Evolutionary conservation across 2,797 vertebrate species (phyloP).

Genomic region (Crenichthys baileyi): DNA sequence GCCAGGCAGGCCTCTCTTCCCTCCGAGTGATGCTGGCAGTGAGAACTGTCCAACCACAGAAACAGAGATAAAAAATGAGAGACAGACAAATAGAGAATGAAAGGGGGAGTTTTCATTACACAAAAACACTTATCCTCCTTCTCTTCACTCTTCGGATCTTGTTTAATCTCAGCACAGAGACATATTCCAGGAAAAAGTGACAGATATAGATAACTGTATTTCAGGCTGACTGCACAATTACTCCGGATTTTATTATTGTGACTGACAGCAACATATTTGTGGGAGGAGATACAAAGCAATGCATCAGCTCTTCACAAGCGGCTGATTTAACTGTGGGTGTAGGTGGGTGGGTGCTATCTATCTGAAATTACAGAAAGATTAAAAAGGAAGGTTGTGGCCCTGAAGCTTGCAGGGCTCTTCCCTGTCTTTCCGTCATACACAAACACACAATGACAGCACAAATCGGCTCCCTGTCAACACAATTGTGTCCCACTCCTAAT

Average conservation of each 20-base stretch:
- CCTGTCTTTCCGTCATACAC: constrained; percentile 25
- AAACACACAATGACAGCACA: constrained; percentile 46
- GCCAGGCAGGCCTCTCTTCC: constrained; percentile 71
- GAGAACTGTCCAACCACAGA: constrained; percentile 61
- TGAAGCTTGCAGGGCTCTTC: constrained; percentile 41
- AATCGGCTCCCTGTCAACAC: constrained; percentile 68
- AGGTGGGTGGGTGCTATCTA: constrained; percentile 49
- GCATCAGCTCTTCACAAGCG: constrained; percentile 38
- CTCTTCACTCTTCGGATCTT: constrained; percentile 35
- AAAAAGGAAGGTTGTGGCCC: constrained; percentile 67
- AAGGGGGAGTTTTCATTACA: constrained; percentile 70
- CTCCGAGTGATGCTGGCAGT: constrained; percentile 64
- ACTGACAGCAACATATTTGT: constrained; percentile 70
- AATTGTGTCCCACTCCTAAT: constrained; percentile 63
- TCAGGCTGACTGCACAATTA: constrained; percentile 65
- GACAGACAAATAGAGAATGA: constrained; percentile 45
- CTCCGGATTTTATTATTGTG: constrained; percentile 65
- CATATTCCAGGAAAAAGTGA: constrained; percentile 66
- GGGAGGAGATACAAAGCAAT: constrained; percentile 64
- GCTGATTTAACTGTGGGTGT: constrained; percentile 30
- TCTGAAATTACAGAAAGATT: constrained; percentile 67
- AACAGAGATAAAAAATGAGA: constrained; percentile 44
- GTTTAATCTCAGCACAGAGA: constrained; percentile 54
- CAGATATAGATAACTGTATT: constrained; percentile 70
- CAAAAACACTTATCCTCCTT: constrained; percentile 64